phyloP scores from a whole-genome alignment of 2,888 invertebrate genomes.

The Acanthosoma haemorrhoidale region DNA sequence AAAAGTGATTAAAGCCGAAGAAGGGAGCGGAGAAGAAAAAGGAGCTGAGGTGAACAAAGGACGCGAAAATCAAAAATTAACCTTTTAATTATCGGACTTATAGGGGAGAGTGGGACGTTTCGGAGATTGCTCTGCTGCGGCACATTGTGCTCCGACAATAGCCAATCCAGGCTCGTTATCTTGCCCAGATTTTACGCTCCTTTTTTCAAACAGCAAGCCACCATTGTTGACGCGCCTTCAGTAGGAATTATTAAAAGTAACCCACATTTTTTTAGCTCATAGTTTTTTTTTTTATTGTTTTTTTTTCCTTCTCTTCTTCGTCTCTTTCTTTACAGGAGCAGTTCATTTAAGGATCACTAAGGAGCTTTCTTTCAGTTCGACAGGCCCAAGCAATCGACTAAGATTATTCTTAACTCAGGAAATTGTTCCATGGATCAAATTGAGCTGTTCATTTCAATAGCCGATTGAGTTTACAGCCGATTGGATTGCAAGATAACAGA shows the following conservation, averaged over 20 bases:
- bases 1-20: not conserved
- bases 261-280: not conserved
- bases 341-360: not conserved
- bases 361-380: not conserved
- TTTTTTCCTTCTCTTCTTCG: not conserved
- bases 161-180: not conserved
- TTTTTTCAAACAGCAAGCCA: not conserved
- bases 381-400: not conserved
- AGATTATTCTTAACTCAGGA: not conserved
- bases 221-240: not conserved
- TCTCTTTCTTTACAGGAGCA: not conserved
- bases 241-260: not conserved
- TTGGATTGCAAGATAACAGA: too few relatives aligned
- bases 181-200: slow-evolving; percentile 8
- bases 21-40: not conserved
- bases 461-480: too few relatives aligned
- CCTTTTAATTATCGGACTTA: not conserved
- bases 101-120: not conserved
- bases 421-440: not conserved
- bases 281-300: not conserved
- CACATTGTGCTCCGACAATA: not conserved
- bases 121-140: not conserved
- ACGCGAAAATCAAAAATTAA: not conserved
- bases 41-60: not conserved
- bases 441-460: not conserved